A percentile compares a stretch with the other conserved stretches of the same genome.
Evolutionary conservation across 2,113 vertebrate genomes (phyloP).

Genomic region (Neolamprologus variostigma): DNA sequence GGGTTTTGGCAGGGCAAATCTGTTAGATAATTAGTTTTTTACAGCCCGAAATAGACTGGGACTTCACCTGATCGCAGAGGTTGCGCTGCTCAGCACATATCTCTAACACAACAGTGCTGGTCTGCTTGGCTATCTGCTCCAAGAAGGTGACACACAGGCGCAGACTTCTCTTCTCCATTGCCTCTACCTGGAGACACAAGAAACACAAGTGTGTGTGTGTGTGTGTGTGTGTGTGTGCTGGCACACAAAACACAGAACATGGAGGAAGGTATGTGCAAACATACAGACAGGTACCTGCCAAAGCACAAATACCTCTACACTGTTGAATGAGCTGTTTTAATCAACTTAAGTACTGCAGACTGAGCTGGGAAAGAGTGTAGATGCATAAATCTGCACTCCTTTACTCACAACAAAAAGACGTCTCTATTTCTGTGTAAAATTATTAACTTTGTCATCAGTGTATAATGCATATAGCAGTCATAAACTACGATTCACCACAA

Average conservation of each 20-base stretch:
- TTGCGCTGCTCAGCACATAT: slow-evolving; percentile 86
- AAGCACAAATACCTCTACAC: neutral
- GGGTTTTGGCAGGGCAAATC: neutral
- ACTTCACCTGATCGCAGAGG: slow-evolving; percentile 80
- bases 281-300: neutral
- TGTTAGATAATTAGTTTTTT: neutral
- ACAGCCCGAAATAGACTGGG: neutral
- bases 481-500: neutral
- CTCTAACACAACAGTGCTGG: slow-evolving; percentile 76
- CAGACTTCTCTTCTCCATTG: slow-evolving; percentile 72
- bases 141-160: slow-evolving; percentile 81
- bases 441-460: neutral
- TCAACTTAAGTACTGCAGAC: neutral
- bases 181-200: slow-evolving; percentile 62
- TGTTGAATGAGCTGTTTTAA: neutral
- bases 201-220: neutral
- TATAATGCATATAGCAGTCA: neutral
- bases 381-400: neutral
- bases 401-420: neutral
- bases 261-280: neutral
- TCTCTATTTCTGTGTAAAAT: neutral
- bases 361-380: neutral
- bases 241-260: neutral
- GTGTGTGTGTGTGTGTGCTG: neutral
- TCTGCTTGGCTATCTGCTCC: slow-evolving; percentile 82